phyloP scores from a whole-genome alignment of 2,888 invertebrate species.

The Ellobium chinense region DNA sequence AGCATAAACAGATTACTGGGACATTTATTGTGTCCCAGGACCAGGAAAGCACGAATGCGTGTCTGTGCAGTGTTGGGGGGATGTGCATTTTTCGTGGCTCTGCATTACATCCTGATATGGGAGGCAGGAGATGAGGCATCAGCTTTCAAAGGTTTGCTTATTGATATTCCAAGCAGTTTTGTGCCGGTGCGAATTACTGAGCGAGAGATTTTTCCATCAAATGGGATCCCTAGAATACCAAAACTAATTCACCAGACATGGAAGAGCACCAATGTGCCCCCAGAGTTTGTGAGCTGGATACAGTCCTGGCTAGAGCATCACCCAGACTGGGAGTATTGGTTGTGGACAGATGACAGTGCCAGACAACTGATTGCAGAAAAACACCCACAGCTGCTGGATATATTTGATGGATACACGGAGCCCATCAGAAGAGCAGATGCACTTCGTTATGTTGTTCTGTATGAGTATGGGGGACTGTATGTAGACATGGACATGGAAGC shows the following conservation, averaged over 20 bases:
- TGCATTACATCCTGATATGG: conserved; percentile 26
- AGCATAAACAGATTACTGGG: too few relatives aligned
- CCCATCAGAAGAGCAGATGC: conserved; percentile 74
- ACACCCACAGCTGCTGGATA: conserved; percentile 65
- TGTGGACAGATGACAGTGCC: conserved; percentile 76
- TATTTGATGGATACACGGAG: conserved; percentile 69
- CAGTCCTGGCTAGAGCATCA: conserved; percentile 70
- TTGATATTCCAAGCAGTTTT: conserved; percentile 44
- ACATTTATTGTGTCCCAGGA: not conserved
- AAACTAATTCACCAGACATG: conserved; percentile 74
- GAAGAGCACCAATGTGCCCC: conserved; percentile 65
- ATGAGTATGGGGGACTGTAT: conserved; percentile 75
- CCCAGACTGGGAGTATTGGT: conserved; percentile 76
- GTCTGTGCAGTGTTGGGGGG: not conserved
- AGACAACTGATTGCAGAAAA: conserved; percentile 65
- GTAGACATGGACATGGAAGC: conserved; percentile 76
- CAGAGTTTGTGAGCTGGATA: conserved; percentile 68
- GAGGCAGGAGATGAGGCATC: not conserved
- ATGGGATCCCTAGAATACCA: conserved; percentile 60
- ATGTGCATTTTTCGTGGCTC: conserved; percentile 24
- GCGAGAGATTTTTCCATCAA: conserved; percentile 60
- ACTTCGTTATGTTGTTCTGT: conserved; percentile 73
- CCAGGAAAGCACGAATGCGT: not conserved
- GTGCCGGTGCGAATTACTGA: conserved; percentile 50
- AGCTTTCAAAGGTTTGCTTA: conserved; percentile 16